Percentiles rank a stretch among this genome's conserved stretches.
These are phyloP conservation scores for Sus cebifrons DNA, from an alignment of 2,797 vertebrate species.

Conservation along the genomic window DNA sequence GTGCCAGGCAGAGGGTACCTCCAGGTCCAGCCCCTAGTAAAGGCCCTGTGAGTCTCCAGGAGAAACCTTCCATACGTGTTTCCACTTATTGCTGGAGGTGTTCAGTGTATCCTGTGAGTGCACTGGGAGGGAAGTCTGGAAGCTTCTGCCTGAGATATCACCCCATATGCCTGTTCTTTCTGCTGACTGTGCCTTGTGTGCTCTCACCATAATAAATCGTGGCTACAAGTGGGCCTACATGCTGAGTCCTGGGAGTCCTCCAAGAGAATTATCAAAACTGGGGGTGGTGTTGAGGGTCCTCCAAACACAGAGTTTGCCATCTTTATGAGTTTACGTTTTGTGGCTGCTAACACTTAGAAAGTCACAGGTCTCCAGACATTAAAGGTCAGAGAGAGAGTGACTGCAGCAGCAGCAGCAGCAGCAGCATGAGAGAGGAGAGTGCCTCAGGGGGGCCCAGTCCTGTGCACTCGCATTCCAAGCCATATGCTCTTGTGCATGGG, in stretches of 20 bases:
- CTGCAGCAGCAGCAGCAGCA: too few species aligned
- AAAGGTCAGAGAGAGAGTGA: neutral
- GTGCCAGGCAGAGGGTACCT: neutral
- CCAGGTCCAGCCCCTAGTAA: neutral
- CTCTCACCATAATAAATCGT: neutral
- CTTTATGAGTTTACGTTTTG: neutral
- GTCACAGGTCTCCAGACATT: neutral
- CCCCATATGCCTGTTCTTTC: too few species aligned
- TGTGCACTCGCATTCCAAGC: neutral
- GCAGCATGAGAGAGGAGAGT: neutral
- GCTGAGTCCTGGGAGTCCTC: neutral
- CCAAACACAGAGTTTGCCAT: neutral
- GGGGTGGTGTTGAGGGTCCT: neutral
- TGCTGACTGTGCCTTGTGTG: neutral
- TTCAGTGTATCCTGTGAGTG: accelerated
- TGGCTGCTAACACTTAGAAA: neutral
- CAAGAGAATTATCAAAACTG: neutral
- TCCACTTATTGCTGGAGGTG: accelerated
- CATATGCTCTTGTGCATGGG: neutral
- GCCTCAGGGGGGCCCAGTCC: neutral
- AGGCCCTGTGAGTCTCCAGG: neutral
- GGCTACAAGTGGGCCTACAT: too few species aligned
- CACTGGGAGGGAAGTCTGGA: too few species aligned
- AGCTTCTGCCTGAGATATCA: accelerated
- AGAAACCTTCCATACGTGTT: neutral